Base-by-base conservation (phyloP, 2,888 invertebrate species). In the Acanthosoma haemorrhoidale region DNA sequence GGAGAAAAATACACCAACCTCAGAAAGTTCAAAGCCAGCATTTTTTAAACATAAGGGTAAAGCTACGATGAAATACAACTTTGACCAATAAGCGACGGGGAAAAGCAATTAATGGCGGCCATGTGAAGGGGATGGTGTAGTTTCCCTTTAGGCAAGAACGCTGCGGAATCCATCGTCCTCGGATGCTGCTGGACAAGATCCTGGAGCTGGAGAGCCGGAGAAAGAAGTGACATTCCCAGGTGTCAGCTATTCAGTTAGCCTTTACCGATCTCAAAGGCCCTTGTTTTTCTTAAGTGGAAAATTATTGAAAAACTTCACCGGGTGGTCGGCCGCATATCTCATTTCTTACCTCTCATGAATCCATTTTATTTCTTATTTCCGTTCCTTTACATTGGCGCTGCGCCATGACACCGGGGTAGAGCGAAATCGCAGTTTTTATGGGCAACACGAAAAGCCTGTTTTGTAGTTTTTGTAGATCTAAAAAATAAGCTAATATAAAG, bases 121-220 rank as follows among this genome's bases (percentile, higher is more conserved):
- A 51, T 51, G n/a, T n/a, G n/a, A n/a, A n/a, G n/a, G n/a, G n/a
- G n/a, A 51, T 51, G 51, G 51, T 51, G 51, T 51, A 21, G 51
- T 51, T n/a, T 25, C 11, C 4, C 8, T n/a, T n/a, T n/a, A n/a
- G n/a, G n/a, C n/a, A n/a, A n/a, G 51, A n/a, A 51, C 51, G 51
- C 51, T 21, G n/a, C 15, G 51, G 51, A 51, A 51, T 51, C 51
- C 51, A 51, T 51, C 5, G 25, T 8, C 29, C 25, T 25, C 5
- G n/a, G n/a, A n/a, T n/a, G 25, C 25, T n/a, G n/a, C 25, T 25
- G 51, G 51, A 25, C 51, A 25, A 51, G 51, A 51, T 51, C n/a
- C 51, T 25, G 51, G 51, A n/a, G n/a, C n/a, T n/a, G n/a, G n/a
- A n/a, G n/a, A n/a, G n/a, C n/a, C n/a, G n/a, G n/a, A 51, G 51